Base-by-base conservation (phyloP, 1,140 invertebrate species). In the Pachyrhynchus sulphureomaculatus region DNA sequence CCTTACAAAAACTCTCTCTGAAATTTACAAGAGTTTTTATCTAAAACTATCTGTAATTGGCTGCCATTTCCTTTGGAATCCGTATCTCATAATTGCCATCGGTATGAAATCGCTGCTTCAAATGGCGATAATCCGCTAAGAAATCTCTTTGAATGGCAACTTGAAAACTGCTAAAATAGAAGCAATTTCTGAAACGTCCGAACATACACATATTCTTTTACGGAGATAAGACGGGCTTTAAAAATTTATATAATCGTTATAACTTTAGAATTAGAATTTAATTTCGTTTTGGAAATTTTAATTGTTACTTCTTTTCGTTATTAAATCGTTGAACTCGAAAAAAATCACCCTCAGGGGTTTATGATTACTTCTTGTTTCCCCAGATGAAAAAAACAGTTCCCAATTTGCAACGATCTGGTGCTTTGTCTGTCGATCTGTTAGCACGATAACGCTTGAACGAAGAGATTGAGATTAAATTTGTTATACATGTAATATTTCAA, bases 11-110 rank as follows among this genome's bases (percentile, higher is more conserved):
- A 24, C 45, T 29, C 45, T 24, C 29, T 48, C 32, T 15, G 32
- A 13, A 48, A 24, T 48, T 24, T 48, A n/a, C 45, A n/a, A 12
- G 45, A n/a, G 21, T 32, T 29, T 48, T 48, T 48, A 48, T 48
- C 45, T 48, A 9, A 15, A 48, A 24, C 45, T 48, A 48, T 48
- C 45, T 48, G 23, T 48, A 48, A 48, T 48, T 48, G 45, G 29
- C 45, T 48, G 45, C 32, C 45, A 17, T 48, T 48, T 26, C 23
- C 45, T 17, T 48, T 23, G 45, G 45, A 48, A 48, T 48, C 29
- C 45, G 45, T 32, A 48, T 48, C 39, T 42, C 45, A 48, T 48
- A 48, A 48, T 48, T 48, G 29, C 45, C n/a, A 42, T 42, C 39
- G 39, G 15, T 42, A 42, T 42, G 39, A 42, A 42, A 42, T 42